Conservation (phyloP, 2,888 invertebrate genomes). For the Arenicola marina region DNA sequence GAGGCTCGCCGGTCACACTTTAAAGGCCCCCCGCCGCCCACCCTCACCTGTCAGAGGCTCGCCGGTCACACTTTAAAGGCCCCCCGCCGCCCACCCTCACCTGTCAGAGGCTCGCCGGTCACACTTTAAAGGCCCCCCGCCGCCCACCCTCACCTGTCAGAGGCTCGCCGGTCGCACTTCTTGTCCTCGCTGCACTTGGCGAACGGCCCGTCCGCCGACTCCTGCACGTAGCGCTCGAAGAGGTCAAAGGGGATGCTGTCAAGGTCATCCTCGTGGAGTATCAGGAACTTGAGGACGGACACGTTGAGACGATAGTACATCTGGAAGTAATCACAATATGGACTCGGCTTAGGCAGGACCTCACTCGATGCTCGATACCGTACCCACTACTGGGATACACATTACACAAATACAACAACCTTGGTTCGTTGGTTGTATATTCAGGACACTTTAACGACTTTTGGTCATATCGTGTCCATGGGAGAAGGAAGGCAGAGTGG, state of each 20-base stretch:
- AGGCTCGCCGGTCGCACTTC: conserved; percentile 2
- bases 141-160: conserved; percentile 20
- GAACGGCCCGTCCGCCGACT: conserved; percentile 58
- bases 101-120: no score
- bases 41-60: no score
- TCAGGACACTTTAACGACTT: no score
- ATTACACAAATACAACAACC: no score
- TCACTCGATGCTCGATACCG: neutral
- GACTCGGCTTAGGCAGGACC: neutral
- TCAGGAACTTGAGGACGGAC: conserved; percentile 82
- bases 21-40: no score
- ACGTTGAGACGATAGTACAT: conserved; percentile 77
- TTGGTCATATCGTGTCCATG: no score
- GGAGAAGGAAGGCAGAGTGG: no score
- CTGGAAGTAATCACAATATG: conserved; percentile 39
- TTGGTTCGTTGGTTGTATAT: no score
- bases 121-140: no score
- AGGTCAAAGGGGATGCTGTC: conserved; percentile 41
- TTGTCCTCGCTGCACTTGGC: conserved; percentile 45
- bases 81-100: no score
- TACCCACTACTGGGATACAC: conserved; percentile 7
- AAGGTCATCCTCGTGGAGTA: conserved; percentile 36
- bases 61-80: no score
- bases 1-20: no score
- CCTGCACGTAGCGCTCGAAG: conserved; percentile 50